phyloP scores from a whole-genome alignment of 2,113 vertebrate species.

The Pelobates fuscus region DNA sequence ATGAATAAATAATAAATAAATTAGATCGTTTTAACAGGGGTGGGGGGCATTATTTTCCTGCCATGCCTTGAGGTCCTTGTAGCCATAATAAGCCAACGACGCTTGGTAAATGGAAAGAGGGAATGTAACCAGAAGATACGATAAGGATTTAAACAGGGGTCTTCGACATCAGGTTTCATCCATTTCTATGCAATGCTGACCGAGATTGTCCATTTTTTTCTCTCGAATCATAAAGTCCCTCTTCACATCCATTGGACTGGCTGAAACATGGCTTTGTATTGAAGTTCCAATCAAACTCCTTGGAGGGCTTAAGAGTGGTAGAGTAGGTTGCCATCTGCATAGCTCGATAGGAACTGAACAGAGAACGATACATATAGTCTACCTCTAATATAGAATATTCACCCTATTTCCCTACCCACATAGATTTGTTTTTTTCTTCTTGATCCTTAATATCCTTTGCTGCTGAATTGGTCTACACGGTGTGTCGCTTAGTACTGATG shows the following conservation, averaged over 20 bases:
- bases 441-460: constrained; percentile 6
- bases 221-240: neutral
- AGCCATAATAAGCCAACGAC: neutral
- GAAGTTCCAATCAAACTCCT: constrained; percentile 16
- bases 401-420: neutral
- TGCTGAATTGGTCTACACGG: constrained; percentile 4
- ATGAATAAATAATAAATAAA: constrained; percentile 46
- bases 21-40: constrained; percentile 10
- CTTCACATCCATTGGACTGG: constrained; percentile 4
- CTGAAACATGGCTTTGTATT: constrained; percentile 41
- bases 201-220: neutral
- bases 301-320: neutral
- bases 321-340: constrained; percentile 26
- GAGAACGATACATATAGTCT: constrained; percentile 12
- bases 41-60: neutral
- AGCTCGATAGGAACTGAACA: constrained; percentile 29
- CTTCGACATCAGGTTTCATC: neutral
- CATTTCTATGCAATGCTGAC: neutral
- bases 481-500: neutral
- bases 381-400: constrained; percentile 11
- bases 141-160: neutral
- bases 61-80: constrained; percentile 7
- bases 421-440: constrained; percentile 1
- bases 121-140: neutral
- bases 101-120: neutral